Conservation (phyloP, 2,797 vertebrate genomes). For the Alca torda region DNA sequence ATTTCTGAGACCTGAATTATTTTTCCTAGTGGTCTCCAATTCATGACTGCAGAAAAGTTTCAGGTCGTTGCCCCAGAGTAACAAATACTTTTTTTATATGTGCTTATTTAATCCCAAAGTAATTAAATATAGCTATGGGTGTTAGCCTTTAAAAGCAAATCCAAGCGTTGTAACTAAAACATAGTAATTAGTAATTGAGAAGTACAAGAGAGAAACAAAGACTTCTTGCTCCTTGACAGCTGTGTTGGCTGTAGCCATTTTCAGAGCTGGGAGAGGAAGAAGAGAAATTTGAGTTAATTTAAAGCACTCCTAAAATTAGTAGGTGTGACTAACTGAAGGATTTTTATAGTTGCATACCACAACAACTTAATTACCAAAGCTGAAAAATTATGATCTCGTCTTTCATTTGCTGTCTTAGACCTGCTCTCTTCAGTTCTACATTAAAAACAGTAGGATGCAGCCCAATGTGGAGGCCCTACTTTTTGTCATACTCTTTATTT, state of each 20-base stretch:
- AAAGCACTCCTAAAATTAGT: not conserved
- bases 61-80: not conserved
- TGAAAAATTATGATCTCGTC: not conserved
- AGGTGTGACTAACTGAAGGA: not conserved
- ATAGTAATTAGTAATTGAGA: not conserved
- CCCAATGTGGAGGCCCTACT: not conserved
- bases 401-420: not conserved
- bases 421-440: not conserved
- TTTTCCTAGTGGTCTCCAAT: not conserved
- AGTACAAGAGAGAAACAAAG: not conserved
- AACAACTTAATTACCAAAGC: not conserved
- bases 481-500: not conserved
- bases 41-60: not conserved
- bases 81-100: not conserved
- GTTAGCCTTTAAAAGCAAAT: not conserved
- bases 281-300: not conserved
- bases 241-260: constrained; percentile 1
- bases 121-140: not conserved
- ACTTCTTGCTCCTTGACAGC: not conserved
- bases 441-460: not conserved
- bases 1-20: not conserved
- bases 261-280: not conserved
- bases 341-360: not conserved
- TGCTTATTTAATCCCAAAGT: not conserved
- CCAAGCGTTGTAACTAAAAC: not conserved